phyloP scores from a whole-genome alignment of 2,797 vertebrate genomes.

The Glyptemys insculpta region DNA sequence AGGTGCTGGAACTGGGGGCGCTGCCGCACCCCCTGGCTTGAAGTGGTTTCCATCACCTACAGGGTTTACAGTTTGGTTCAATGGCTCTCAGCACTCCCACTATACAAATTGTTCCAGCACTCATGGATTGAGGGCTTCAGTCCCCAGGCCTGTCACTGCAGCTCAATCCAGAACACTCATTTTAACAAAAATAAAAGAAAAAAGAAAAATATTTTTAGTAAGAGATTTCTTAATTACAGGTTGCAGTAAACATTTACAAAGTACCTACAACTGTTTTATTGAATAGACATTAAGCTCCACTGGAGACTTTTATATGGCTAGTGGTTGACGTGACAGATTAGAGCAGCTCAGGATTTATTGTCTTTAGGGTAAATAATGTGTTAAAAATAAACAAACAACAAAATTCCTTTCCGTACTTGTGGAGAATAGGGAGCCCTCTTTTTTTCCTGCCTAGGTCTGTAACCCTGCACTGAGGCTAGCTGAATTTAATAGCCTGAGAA shows the following conservation, averaged over 20 bases:
- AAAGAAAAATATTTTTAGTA: neutral
- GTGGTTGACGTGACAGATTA: constrained; percentile 44
- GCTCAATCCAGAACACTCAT: neutral
- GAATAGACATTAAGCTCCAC: constrained; percentile 18
- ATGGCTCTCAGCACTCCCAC: too few relatives aligned
- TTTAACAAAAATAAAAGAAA: neutral
- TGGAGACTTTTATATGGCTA: constrained; percentile 38
- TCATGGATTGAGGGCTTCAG: neutral
- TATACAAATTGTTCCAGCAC: too few relatives aligned
- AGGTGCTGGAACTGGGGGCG: too few relatives aligned
- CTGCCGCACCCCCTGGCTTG: too few relatives aligned
- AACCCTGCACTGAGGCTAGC: constrained; percentile 1
- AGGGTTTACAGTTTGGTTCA: too few relatives aligned
- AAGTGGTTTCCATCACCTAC: too few relatives aligned
- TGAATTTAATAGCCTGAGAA: constrained; percentile 12
- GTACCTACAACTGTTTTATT: neutral
- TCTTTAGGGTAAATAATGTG: neutral
- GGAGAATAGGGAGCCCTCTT: neutral
- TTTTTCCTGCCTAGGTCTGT: neutral
- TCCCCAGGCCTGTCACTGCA: neutral
- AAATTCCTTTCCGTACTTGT: neutral
- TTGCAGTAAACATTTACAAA: neutral
- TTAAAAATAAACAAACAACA: constrained; percentile 61
- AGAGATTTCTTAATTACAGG: neutral
- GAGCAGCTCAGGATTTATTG: constrained; percentile 16